These are phyloP conservation scores for Epinephelus fuscoguttatus DNA, from an alignment of 2,113 vertebrate genomes.

Conservation along the genomic window DNA sequence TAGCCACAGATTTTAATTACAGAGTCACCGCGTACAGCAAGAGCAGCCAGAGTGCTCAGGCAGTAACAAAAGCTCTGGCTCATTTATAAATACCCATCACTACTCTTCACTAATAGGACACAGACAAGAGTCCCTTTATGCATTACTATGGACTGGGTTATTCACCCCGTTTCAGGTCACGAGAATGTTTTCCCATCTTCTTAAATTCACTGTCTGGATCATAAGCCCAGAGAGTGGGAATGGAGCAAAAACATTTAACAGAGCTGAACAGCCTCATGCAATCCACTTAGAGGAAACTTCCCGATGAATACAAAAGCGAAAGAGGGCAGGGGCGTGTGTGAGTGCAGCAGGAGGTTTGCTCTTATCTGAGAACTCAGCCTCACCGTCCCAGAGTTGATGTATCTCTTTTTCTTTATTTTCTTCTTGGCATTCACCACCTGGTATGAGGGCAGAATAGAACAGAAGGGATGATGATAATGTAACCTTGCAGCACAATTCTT, in stretches of 20 bases:
- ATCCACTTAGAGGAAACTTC: constrained; percentile 40
- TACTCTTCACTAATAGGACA: constrained; percentile 16
- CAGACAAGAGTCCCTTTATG: constrained; percentile 1
- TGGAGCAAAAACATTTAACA: constrained; percentile 40
- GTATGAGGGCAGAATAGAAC: constrained; percentile 54
- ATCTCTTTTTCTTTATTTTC: constrained; percentile 98
- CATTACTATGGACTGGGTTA: constrained; percentile 17
- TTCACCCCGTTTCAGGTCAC: constrained; percentile 14
- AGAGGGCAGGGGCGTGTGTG: constrained; percentile 9
- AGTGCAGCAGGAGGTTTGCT: constrained; percentile 21
- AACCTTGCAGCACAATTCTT: constrained; percentile 63
- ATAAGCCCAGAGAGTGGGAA: neutral
- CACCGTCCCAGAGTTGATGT: constrained; percentile 94
- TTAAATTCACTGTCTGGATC: constrained; percentile 42
- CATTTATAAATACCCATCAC: constrained; percentile 47
- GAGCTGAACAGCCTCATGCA: constrained; percentile 31
- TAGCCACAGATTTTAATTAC: constrained; percentile 75
- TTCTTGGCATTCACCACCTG: constrained; percentile 96
- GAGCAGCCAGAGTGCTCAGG: constrained; percentile 43
- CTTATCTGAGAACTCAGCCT: constrained; percentile 75
- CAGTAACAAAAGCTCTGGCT: constrained; percentile 37
- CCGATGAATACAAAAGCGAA: constrained; percentile 41
- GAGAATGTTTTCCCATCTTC: constrained; percentile 33
- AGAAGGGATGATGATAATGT: constrained; percentile 52
- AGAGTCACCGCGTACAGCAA: constrained; percentile 24